Evolutionary conservation across 2,797 vertebrate genomes (phyloP).

Genomic region (Ibycter americanus): DNA sequence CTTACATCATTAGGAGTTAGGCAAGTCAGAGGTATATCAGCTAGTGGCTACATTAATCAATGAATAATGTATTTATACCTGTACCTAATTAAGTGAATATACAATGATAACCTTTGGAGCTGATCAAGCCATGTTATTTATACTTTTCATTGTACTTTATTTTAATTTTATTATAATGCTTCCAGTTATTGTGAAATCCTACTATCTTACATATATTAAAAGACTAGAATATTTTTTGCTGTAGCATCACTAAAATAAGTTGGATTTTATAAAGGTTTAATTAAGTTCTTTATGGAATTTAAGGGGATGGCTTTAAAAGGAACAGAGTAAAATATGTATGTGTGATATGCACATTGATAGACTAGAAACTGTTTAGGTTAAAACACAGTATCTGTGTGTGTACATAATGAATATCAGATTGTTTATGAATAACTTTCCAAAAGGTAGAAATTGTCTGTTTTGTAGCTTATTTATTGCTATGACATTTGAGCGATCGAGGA

Average conservation of each 20-base stretch:
- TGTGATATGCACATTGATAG: background rate
- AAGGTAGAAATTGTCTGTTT: background rate
- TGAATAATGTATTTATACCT: background rate
- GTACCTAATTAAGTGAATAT: background rate
- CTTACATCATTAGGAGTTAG: background rate
- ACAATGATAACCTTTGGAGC: background rate
- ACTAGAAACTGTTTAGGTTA: background rate
- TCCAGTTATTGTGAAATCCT: background rate
- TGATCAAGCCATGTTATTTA: background rate
- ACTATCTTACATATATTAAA: background rate
- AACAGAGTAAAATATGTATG: background rate
- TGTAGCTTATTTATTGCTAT: background rate
- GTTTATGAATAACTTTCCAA: background rate
- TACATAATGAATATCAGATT: background rate
- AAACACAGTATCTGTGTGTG: background rate
- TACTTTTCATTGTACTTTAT: background rate
- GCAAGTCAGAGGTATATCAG: background rate
- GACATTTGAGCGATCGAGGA: rapidly evolving
- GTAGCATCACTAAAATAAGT: background rate
- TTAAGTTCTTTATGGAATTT: background rate
- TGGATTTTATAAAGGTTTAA: background rate
- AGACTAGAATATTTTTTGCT: background rate
- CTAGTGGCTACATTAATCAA: background rate
- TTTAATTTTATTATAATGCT: background rate
- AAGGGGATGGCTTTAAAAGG: background rate